Base-by-base conservation (phyloP, 2,888 invertebrate species). In the Acronicta aceris region DNA sequence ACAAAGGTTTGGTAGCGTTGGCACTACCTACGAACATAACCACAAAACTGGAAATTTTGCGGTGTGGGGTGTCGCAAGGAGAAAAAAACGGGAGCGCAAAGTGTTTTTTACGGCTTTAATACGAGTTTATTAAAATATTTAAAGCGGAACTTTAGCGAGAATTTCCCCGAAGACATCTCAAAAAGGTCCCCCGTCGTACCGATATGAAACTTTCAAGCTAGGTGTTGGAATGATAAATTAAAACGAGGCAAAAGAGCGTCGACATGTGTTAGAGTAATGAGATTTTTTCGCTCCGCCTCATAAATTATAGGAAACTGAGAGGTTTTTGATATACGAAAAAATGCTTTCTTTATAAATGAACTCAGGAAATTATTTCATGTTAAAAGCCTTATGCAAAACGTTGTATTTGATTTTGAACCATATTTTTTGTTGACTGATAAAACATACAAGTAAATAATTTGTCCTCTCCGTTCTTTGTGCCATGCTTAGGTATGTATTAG, bases 61-160 rank as follows among this genome's bases (percentile, higher is more conserved):
- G 84, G 84, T 83, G 81, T 83, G 81, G 86, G 90, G 89, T 86
- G 88, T 82, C 84, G 81, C 79, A 54, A 53, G 49, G 72, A 79
- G 82, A 89, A 92, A 92, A 30, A 91, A 93, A 92, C 88, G 89
- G 83, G 81, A 81, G 84, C 81, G 84, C 89, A 92, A 94, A 94
- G 91, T 93, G 93, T 93, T 94, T 94, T 93, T 93, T 93, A 93
- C 93, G 90, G 87, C 90, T 91, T 87, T 92, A 92, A 93, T 93
- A 92, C 91, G 88, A 89, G 91, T 94, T 94, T 93, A 94, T 94
- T 94, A 93, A 93, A 94, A 93, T 94, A 94, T 94, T 94, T 93
- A 94, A 94, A 89, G 90, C 87, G 86, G 74, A 93, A 93, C 90
- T 94, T 94, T 91, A 84, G 84, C 82, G 86, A 72, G 84, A 91